Evolutionary conservation across 2,888 invertebrate species (phyloP), one percentile per base, ranked within the genome.

Genomic region (Megastigmus dorsalis): DNA sequence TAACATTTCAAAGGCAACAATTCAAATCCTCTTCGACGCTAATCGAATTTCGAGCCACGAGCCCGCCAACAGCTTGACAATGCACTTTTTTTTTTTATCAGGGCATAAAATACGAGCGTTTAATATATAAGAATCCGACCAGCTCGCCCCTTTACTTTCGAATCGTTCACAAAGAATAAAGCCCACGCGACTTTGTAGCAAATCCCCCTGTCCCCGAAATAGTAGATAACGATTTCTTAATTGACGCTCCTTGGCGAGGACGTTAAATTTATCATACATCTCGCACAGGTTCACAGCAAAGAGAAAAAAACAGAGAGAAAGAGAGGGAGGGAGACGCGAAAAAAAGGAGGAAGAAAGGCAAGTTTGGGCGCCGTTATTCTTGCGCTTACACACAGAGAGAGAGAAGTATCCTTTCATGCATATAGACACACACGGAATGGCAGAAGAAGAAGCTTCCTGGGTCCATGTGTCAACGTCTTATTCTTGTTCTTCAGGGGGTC

Each of bases 401-500:
- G n/a, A 65, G 26, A 65, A 63, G 9, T 33, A 62, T 48, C 33
- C 62, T 48, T 62, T 62, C n/a, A n/a, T n/a, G n/a, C n/a, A n/a
- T n/a, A n/a, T n/a, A n/a, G n/a, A 62, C 33, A 36, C 20, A 3
- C 48, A 1, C 9, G 48, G 77, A 74, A 76, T 69, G 75, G 28
- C 43, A 36, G 74, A 73, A 59, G 76, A 71, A 67, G 71, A 78
- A 26, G 43, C 18, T 10, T 41, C 66, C 75, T n/a, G 78, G 78
- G 79, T 80, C 81, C 82, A 81, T 83, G 86, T 84, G 86, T 86
- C 86, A 85, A 84, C 86, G 85, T 87, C 85, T 85, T 85, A 84
- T 85, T 86, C 84, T 85, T 82, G 83, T 84, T 83, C 84, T 83
- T 77, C 76, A 79, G 78, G 77, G 77, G 79, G 78, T 77, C 71